phyloP scores from a whole-genome alignment of 2,888 invertebrate species.

The Limnephilus auricula region DNA sequence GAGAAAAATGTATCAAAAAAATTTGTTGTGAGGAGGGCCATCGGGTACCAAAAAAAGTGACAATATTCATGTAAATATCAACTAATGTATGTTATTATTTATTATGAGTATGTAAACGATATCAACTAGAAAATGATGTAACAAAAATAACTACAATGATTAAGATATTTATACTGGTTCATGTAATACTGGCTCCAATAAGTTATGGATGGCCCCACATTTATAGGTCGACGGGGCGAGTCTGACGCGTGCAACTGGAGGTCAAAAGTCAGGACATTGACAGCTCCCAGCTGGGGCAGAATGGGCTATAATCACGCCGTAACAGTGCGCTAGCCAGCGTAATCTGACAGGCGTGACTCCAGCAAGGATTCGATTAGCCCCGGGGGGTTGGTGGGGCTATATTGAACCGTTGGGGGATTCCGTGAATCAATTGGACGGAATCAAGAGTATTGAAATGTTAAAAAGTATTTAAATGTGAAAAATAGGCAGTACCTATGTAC shows the following conservation, averaged over 20 bases:
- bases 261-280: slow-evolving; percentile 3
- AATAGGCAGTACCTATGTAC: neutral
- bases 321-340: slow-evolving; percentile 20
- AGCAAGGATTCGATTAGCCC: slow-evolving; percentile 24
- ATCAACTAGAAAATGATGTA: too few species aligned
- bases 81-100: too few species aligned
- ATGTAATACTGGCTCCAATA: neutral
- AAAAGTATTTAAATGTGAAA: neutral
- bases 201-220: neutral
- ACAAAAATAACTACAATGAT: neutral
- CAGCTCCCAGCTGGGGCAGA: slow-evolving; percentile 43
- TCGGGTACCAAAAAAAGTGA: too few species aligned
- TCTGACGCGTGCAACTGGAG: slow-evolving; percentile 37
- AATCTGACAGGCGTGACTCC: slow-evolving; percentile 58
- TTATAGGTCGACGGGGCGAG: slow-evolving; percentile 41
- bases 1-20: too few species aligned
- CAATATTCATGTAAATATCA: too few species aligned
- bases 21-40: too few species aligned
- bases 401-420: neutral
- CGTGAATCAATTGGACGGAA: neutral
- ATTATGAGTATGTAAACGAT: too few species aligned
- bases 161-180: neutral
- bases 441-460: neutral
- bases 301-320: slow-evolving; percentile 22
- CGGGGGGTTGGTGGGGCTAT: neutral